Evolutionary conservation across 2,113 vertebrate genomes (phyloP).

Genomic region (Cyanoliseus patagonus): DNA sequence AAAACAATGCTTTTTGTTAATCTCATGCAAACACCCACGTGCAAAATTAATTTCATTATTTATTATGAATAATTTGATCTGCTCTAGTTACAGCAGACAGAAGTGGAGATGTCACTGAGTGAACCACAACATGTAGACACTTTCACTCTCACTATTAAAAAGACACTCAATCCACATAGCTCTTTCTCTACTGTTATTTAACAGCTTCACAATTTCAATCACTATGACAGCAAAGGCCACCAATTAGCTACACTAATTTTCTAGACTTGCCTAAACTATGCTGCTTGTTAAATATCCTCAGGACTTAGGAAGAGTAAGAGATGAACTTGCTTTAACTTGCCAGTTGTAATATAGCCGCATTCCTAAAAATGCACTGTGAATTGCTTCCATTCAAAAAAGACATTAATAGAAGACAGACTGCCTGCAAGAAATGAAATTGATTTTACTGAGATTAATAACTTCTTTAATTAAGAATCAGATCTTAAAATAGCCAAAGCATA

Average conservation of each 20-base stretch:
- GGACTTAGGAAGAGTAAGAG: not conserved
- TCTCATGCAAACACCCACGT: not conserved
- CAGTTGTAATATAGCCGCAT: not conserved
- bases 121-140: not conserved
- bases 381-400: not conserved
- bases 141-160: not conserved
- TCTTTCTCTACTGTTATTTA: not conserved
- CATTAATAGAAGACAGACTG: not conserved
- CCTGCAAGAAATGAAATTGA: not conserved
- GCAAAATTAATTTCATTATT: not conserved
- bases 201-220: not conserved
- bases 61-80: not conserved
- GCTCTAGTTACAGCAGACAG: not conserved
- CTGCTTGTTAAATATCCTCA: not conserved
- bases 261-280: not conserved
- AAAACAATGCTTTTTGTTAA: not conserved
- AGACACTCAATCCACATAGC: not conserved
- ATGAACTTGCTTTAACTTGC: conserved; percentile 28
- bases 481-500: not conserved
- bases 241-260: not conserved
- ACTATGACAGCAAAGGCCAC: not conserved
- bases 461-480: not conserved
- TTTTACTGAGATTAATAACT: not conserved
- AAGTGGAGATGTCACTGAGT: not conserved
- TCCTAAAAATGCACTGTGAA: not conserved